Conservation (phyloP, 2,888 invertebrate species). For the Aphidoletes aphidimyza region DNA sequence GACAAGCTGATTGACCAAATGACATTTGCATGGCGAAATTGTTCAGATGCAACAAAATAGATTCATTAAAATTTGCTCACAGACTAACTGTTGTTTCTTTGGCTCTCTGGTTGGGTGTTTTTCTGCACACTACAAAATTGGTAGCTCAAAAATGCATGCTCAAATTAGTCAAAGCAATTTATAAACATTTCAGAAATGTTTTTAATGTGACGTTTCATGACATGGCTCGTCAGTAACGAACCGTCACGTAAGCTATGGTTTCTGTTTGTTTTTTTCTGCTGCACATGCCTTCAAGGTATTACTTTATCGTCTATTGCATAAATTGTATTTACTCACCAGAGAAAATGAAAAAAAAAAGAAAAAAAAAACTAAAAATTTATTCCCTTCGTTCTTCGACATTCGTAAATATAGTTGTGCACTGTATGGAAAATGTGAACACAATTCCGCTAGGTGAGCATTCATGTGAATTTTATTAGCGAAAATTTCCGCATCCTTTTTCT, state of each 20-base stretch:
- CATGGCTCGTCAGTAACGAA: too few relatives aligned
- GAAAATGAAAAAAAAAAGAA: too few relatives aligned
- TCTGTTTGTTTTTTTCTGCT: neutral
- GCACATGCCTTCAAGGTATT: neutral
- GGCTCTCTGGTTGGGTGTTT: neutral
- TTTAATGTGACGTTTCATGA: neutral
- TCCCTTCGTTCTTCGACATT: neutral
- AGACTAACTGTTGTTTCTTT: neutral
- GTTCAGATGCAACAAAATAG: neutral
- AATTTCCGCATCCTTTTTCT: neutral
- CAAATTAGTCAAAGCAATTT: slow-evolving; percentile 16
- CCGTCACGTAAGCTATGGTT: neutral
- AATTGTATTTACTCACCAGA: too few relatives aligned
- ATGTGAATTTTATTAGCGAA: neutral
- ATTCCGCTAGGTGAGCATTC: slow-evolving; percentile 30
- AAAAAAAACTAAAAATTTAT: neutral
- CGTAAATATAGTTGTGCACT: neutral
- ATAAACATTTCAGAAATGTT: neutral
- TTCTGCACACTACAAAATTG: neutral
- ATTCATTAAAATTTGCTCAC: slow-evolving; percentile 19
- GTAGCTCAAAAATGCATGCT: neutral
- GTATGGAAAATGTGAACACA: neutral
- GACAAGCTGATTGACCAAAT: neutral
- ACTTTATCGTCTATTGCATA: neutral
- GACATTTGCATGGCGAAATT: slow-evolving; percentile 17